Evolutionary conservation across 2,888 invertebrate species (phyloP).

Genomic region (Petrophora chlorosata): DNA sequence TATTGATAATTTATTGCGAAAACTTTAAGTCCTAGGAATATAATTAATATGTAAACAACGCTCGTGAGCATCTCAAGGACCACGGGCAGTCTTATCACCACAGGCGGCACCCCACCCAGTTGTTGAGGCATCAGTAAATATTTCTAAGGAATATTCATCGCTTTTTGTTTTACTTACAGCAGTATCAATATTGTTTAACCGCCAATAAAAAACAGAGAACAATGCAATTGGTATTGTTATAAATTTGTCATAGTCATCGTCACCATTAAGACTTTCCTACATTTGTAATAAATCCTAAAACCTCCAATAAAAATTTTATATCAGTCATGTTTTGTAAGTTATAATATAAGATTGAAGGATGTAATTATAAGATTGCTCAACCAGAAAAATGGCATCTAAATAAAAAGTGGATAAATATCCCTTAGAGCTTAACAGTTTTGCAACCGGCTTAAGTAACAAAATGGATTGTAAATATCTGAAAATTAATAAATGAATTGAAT

Average conservation of each 20-base stretch:
- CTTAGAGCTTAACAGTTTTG: slow-evolving; percentile 13
- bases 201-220: background rate
- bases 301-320: background rate
- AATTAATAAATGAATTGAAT: too few species aligned
- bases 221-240: background rate
- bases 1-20: background rate
- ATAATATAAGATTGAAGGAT: too few species aligned
- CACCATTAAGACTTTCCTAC: background rate
- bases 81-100: background rate
- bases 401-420: slow-evolving; percentile 1
- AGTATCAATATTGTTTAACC: background rate
- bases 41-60: slow-evolving; percentile 1
- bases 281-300: background rate
- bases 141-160: background rate
- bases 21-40: slow-evolving; percentile 5
- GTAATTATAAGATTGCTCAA: background rate
- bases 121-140: slow-evolving; percentile 1
- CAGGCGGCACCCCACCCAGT: slow-evolving; percentile 2
- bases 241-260: background rate
- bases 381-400: background rate
- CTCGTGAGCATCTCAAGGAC: background rate
- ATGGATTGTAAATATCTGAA: too few species aligned
- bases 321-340: background rate
- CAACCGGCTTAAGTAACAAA: too few species aligned
- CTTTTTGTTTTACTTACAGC: background rate